Base-by-base conservation (phyloP, 2,113 vertebrate genomes). In the Cynocephalus volans region DNA sequence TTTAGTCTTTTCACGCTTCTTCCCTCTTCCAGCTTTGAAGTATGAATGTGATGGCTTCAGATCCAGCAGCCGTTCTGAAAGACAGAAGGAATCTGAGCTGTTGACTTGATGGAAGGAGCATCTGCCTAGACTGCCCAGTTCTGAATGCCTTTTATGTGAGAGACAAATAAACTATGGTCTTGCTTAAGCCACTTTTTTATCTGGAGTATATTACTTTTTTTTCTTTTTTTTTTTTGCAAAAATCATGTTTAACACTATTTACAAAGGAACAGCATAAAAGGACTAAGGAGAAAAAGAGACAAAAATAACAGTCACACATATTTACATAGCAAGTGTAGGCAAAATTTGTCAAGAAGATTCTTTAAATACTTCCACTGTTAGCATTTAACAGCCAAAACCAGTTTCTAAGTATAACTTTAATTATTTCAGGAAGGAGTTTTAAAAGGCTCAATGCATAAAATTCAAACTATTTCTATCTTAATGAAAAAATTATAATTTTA, bases 201-300 rank as follows among this genome's bases (percentile, higher is more conserved):
- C 73, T 64, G 19, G 28, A 77, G 72, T 80, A 33, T 36, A 56
- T 75, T 48, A 33, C 31, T 60, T 41, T 41, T 41, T 41, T 41
- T 41, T 41, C 4, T 41, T 41, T 41, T 41, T 41, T 41, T 41
- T 41, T 41, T 41, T 41, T 41, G 41, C 2, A 36, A 96, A 97
- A 97, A 5, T 11, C 28, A 87, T 17, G 83, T 98, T 98, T 98
- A 98, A 60, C 94, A 56, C 8, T 92, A 50, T 83, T 41, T 95
- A 94, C 65, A 97, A 88, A 91, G 36, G 14, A 97, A 80, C 41
- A 96, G 70, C 4, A 3, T 5, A 97, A 50, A 69, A 64, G 21
- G 45, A 94, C 54, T 31, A 36, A 60, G 17, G 23, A 89, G 76
- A 31, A 79, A 70, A 86, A 11, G 11, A n/a, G 90, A 84, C 65